A percentile compares a stretch with the other conserved stretches of the same genome.
These are phyloP conservation scores for Ornithorhynchus anatinus DNA, from an alignment of 2,113 vertebrate species.

Conservation along the genomic window DNA sequence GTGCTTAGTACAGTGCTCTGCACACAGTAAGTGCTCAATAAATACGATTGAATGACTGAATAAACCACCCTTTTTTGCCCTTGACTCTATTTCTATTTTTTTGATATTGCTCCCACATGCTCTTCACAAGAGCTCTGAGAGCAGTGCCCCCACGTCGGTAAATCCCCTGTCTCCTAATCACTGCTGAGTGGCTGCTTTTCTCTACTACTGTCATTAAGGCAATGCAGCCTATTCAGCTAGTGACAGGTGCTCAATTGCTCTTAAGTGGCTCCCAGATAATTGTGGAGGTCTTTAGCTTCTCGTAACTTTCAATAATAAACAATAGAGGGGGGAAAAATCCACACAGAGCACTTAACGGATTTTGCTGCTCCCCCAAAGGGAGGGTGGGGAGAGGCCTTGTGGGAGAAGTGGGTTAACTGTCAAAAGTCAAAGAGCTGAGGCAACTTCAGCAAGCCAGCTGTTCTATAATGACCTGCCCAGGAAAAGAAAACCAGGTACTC, in stretches of 20 bases:
- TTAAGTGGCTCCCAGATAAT: conserved; percentile 66
- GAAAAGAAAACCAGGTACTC: no score
- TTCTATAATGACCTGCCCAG: no score
- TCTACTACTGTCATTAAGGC: conserved; percentile 53
- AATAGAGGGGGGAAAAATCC: conserved; percentile 32
- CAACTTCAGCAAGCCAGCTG: no score
- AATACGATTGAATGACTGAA: no score
- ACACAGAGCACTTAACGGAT: background rate
- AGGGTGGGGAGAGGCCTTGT: background rate
- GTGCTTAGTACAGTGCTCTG: no score
- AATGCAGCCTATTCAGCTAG: conserved; percentile 51
- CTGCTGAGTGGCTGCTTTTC: conserved; percentile 49
- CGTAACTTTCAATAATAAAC: conserved; percentile 68
- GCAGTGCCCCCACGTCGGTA: conserved; percentile 19
- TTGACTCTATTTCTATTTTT: background rate
- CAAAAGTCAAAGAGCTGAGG: background rate
- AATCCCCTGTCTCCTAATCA: conserved; percentile 19
- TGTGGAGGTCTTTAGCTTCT: conserved; percentile 68
- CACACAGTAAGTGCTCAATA: no score
- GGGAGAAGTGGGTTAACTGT: background rate
- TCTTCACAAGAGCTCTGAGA: background rate
- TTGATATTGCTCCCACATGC: accelerated
- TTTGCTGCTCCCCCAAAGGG: background rate
- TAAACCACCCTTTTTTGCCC: accelerated
- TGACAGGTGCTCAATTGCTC: conserved; percentile 68